These are phyloP conservation scores for Meloe dianella DNA, from an alignment of 2,888 invertebrate species.

Conservation along the genomic window DNA sequence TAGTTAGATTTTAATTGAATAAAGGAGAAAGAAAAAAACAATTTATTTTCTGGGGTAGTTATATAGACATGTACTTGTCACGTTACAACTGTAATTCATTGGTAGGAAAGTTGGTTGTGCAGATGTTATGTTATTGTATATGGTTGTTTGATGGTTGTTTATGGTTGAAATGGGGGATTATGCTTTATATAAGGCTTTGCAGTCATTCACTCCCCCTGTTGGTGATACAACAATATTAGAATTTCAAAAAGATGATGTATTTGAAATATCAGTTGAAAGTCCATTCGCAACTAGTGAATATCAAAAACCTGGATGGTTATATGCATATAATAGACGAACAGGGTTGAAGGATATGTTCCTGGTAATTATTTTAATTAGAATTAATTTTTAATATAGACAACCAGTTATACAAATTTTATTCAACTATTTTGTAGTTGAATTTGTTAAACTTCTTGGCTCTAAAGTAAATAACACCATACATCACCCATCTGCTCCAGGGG, in stretches of 20 bases:
- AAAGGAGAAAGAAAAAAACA: conserved; percentile 12
- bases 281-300: conserved; percentile 48
- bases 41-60: conserved; percentile 17
- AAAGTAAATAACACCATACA: conserved; percentile 57
- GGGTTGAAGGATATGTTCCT: conserved; percentile 57
- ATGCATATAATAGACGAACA: conserved; percentile 58
- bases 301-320: conserved; percentile 55
- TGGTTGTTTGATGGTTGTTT: conserved; percentile 39
- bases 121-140: conserved; percentile 36
- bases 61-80: conserved; percentile 24
- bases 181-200: conserved; percentile 57
- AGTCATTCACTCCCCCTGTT: conserved; percentile 52
- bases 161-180: conserved; percentile 56
- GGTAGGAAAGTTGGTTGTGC: conserved; percentile 38
- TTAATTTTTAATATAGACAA: conserved; percentile 21
- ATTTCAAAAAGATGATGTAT: conserved; percentile 58
- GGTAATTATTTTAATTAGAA: conserved; percentile 52
- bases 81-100: conserved; percentile 10
- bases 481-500: conserved; percentile 56
- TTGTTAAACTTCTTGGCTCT: conserved; percentile 55
- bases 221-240: conserved; percentile 50
- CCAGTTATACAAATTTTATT: conserved; percentile 24
- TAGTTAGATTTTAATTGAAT: background rate
- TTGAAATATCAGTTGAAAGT: conserved; percentile 55
- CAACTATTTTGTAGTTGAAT: conserved; percentile 51